A percentile compares a stretch with the other conserved stretches of the same genome.
Conservation (phyloP, 2,888 invertebrate genomes). For the Hypomecis punctinalis region DNA sequence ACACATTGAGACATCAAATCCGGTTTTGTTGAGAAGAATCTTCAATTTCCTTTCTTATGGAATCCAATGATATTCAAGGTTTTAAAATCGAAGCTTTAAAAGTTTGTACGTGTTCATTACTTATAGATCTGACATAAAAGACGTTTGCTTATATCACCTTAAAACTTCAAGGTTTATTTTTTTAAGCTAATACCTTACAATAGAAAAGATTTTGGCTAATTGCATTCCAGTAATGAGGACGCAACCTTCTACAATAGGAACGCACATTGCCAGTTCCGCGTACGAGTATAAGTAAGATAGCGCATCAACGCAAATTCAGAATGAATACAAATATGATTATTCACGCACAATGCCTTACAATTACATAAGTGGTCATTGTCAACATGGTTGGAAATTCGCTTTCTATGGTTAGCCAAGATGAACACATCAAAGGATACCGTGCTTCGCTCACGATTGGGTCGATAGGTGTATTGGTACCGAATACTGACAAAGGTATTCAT, state of each 20-base stretch:
- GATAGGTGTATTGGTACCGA: conserved; percentile 42
- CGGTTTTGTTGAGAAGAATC: conserved; percentile 21
- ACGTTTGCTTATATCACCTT: background rate
- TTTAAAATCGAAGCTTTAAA: conserved; percentile 5
- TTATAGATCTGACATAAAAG: background rate
- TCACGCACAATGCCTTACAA: conserved; percentile 64
- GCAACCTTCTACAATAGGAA: conserved; percentile 3
- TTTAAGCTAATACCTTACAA: background rate
- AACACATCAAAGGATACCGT: conserved; percentile 59
- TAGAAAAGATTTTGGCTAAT: conserved; percentile 8
- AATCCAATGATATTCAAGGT: conserved; percentile 1
- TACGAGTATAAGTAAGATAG: conserved; percentile 19
- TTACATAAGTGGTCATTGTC: conserved; percentile 71
- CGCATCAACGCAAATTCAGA: conserved; percentile 42
- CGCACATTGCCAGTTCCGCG: conserved; percentile 28
- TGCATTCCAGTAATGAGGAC: conserved; percentile 11
- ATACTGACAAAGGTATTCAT: conserved; percentile 56
- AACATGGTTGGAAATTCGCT: conserved; percentile 67
- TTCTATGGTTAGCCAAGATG: conserved; percentile 63
- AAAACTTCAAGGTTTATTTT: conserved; percentile 1
- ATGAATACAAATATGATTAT: conserved; percentile 52
- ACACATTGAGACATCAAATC: conserved; percentile 16
- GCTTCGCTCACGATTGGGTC: conserved; percentile 53
- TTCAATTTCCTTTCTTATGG: conserved; percentile 16
- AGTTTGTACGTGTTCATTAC: background rate